Evolutionary conservation across 2,113 vertebrate genomes (phyloP).

Genomic region (Arenaria interpres): DNA sequence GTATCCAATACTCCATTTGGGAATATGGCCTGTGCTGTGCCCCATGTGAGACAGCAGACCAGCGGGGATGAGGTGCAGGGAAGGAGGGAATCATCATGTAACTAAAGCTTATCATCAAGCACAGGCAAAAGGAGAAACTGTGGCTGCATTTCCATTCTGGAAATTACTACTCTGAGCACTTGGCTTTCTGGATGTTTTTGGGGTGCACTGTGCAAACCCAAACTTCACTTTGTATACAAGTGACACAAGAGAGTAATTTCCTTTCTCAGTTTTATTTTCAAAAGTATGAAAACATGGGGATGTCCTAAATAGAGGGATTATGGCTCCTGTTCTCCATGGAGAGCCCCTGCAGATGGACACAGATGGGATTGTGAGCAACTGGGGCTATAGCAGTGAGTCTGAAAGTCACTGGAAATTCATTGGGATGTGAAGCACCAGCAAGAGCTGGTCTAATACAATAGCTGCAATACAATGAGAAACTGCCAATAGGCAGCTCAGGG

Average conservation of each 20-base stretch:
- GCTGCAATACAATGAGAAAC: fast-evolving
- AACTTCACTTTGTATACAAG: neutral
- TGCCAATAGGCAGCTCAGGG: neutral
- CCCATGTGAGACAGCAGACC: neutral
- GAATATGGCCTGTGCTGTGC: neutral
- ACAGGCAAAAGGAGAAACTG: neutral
- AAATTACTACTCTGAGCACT: neutral
- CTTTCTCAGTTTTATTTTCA: neutral
- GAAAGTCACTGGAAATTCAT: neutral
- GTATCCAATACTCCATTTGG: neutral
- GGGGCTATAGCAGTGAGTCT: too few relatives aligned
- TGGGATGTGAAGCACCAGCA: neutral
- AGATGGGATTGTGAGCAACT: neutral
- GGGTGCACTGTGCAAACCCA: neutral
- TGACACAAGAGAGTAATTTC: neutral
- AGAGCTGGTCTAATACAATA: neutral
- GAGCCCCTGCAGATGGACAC: neutral
- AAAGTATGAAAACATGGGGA: fast-evolving
- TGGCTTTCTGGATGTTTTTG: neutral
- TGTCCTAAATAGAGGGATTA: neutral
- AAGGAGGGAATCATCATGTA: neutral
- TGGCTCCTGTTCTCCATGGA: neutral
- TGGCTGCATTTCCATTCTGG: neutral
- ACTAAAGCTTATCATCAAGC: neutral
- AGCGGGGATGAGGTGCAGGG: neutral